phyloP scores from a whole-genome alignment of 2,113 vertebrate genomes.

The Sprattus sprattus region DNA sequence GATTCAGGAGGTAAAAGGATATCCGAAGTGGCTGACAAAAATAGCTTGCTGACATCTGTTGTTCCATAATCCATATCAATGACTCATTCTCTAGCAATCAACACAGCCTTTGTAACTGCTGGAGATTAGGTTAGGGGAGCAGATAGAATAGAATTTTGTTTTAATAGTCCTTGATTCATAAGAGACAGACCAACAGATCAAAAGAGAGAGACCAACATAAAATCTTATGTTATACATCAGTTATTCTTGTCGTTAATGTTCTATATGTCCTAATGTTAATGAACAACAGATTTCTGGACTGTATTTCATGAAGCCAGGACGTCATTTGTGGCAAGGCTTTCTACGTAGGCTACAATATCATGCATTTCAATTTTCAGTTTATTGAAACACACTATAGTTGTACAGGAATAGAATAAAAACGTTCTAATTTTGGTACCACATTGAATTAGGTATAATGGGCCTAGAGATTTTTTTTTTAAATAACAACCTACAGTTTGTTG shows the following conservation, averaged over 20 bases:
- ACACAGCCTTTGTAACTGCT: background rate
- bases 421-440: background rate
- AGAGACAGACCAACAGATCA: background rate
- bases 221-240: background rate
- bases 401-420: background rate
- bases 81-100: slow-evolving; percentile 14
- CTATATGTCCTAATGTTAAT: background rate
- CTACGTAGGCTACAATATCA: background rate
- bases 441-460: background rate
- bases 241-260: background rate
- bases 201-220: too few relatives aligned
- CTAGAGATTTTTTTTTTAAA: background rate
- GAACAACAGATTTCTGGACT: background rate
- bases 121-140: background rate
- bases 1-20: background rate
- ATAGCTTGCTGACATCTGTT: slow-evolving; percentile 9
- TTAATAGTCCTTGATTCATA: background rate
- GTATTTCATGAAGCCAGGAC: background rate
- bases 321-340: too few relatives aligned
- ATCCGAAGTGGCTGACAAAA: background rate
- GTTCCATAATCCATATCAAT: slow-evolving; percentile 14
- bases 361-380: background rate
- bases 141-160: slow-evolving; percentile 4
- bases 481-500: background rate
- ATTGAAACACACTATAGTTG: background rate